Evolutionary conservation across 2,113 vertebrate species (phyloP).

Genomic region (Gavialis gangeticus): DNA sequence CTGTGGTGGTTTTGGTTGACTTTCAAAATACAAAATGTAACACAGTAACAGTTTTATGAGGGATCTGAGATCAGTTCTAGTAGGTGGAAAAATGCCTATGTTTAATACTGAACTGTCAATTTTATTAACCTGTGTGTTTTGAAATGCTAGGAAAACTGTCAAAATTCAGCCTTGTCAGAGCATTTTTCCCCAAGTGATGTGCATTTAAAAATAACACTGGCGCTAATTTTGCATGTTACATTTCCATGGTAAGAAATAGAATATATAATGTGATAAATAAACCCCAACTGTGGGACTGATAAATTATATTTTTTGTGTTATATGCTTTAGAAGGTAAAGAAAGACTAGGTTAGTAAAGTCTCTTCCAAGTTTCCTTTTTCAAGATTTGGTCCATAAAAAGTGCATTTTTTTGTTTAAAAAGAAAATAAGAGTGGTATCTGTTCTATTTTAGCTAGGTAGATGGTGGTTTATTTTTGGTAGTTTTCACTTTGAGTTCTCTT

Average conservation of each 20-base stretch:
- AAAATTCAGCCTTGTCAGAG: neutral
- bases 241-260: neutral
- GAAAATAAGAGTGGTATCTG: neutral
- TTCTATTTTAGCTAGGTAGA: neutral
- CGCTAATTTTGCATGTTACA: neutral
- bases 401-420: neutral
- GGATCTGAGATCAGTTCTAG: slow-evolving; percentile 5
- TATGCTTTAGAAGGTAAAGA: neutral
- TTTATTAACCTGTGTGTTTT: neutral
- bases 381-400: neutral
- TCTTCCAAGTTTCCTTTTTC: neutral
- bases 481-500: neutral
- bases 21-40: slow-evolving; percentile 53
- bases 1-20: slow-evolving; percentile 71
- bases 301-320: neutral
- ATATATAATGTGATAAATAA: neutral
- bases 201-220: neutral
- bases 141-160: slow-evolving; percentile 22
- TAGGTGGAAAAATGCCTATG: slow-evolving; percentile 25
- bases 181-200: slow-evolving; percentile 31
- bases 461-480: neutral
- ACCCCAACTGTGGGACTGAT: neutral
- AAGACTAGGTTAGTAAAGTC: neutral
- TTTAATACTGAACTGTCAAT: slow-evolving; percentile 35
- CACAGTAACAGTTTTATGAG: slow-evolving; percentile 47